A percentile compares a stretch with the other conserved stretches of the same genome.
These are phyloP conservation scores for Peromyscus leucopus DNA, from an alignment of 2,113 vertebrate genomes.

Conservation along the genomic window DNA sequence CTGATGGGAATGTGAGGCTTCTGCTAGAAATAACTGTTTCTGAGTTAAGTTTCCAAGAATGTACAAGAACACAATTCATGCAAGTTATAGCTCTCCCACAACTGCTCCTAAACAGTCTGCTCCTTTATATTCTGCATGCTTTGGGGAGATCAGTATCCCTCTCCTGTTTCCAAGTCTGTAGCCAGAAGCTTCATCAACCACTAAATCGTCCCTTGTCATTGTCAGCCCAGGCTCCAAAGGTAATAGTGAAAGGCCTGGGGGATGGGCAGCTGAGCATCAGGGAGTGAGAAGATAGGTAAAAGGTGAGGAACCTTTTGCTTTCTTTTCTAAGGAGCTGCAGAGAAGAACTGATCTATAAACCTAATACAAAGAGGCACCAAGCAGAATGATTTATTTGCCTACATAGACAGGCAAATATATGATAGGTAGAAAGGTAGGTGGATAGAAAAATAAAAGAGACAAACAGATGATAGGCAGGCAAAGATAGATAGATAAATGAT, in stretches of 20 bases:
- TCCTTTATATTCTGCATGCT: conserved; percentile 5
- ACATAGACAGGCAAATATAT: background rate
- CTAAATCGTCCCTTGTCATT: background rate
- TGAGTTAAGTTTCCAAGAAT: conserved; percentile 38
- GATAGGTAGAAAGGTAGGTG: background rate
- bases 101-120: background rate
- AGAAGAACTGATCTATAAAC: background rate
- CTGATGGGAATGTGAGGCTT: conserved; percentile 53
- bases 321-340: background rate
- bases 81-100: background rate
- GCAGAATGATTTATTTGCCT: background rate
- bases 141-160: background rate
- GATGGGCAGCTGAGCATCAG: background rate
- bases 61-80: background rate
- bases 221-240: background rate
- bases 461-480: background rate
- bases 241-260: background rate
- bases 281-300: background rate
- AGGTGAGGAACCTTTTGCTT: background rate
- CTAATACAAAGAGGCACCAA: conserved; percentile 17
- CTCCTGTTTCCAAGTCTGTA: background rate
- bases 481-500: background rate
- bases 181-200: background rate
- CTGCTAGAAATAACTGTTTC: conserved; percentile 29
- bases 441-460: background rate